Evolutionary conservation across 2,113 vertebrate genomes (phyloP), one percentile per base, ranked within the genome.

Genomic region (Rhinoptilus africanus): DNA sequence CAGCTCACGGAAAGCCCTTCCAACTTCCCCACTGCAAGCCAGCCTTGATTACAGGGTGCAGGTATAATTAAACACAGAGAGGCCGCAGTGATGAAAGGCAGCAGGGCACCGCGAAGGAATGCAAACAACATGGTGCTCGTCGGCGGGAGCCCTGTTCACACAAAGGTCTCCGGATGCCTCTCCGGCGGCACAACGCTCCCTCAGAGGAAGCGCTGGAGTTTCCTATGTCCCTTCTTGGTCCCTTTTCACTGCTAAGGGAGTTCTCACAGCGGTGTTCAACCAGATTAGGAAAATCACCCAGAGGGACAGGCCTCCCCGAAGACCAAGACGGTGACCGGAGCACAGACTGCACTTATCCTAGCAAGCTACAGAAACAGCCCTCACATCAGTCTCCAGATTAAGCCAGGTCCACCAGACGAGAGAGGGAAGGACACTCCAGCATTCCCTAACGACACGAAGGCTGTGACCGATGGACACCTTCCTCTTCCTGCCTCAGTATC

Each of bases 171-270:
- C 30, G 2, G 22, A 64, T 0, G 4, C 56, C 57, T 23, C 51
- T 50, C 64, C 43, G n/a, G 34, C 14, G 19, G 41, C 41, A 23
- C 60, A 3, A 39, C 0, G 2, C 9, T 37, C 17, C 47, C 60
- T 26, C 28, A 24, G 3, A 62, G n/a, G 41, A 59, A 83, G 50
- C 1, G 0, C 22, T 4, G 0, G 7, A 68, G 19, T 2, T 45
- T 28, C 43, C 53, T 7, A 1, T 1, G 5, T 32, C 45, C 27
- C 64, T 69, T 63, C 51, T 41, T 22, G 51, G 50, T 0, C 43
- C 21, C 54, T 28, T 11, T 11, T 18, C 4, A 32, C 37, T 5
- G 10, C 48, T 41, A 28, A 20, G 26, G 21, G 39, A 37, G 24
- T 39, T 66, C 20, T 2, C 21, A 8, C 28, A 9, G 22, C 1